Evolutionary conservation across 2,888 invertebrate species (phyloP).

Genomic region (Lomographa bimaculata): DNA sequence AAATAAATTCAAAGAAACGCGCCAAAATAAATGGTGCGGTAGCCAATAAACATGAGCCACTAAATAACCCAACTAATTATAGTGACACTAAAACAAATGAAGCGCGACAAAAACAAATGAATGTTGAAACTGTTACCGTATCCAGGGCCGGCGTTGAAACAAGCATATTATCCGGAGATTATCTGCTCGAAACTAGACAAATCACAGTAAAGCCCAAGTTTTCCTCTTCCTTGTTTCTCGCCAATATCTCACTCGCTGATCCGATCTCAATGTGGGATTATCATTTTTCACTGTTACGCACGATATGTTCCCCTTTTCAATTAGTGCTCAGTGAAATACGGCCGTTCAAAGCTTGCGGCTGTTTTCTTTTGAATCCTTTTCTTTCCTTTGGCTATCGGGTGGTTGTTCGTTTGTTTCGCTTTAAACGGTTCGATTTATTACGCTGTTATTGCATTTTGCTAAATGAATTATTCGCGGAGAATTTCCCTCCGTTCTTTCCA

Average conservation of each 20-base stretch:
- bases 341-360: slow-evolving; percentile 31
- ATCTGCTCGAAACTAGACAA: neutral
- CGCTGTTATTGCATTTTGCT: slow-evolving; percentile 10
- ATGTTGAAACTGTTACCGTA: no score
- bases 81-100: no score
- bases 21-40: no score
- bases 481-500: no score
- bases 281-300: slow-evolving; percentile 42
- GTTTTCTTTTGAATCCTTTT: slow-evolving; percentile 16
- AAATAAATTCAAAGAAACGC: no score
- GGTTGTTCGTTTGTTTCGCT: slow-evolving; percentile 15
- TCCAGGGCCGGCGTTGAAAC: no score
- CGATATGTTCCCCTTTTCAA: slow-evolving; percentile 39
- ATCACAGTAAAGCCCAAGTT: slow-evolving; percentile 1
- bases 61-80: no score
- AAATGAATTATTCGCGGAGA: slow-evolving; percentile 1
- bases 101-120: no score
- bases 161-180: no score
- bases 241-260: slow-evolving; percentile 23
- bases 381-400: slow-evolving; percentile 15
- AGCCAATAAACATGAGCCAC: no score
- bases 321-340: slow-evolving; percentile 45
- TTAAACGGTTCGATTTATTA: slow-evolving; percentile 19
- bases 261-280: slow-evolving; percentile 33
- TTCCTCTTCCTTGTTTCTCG: slow-evolving; percentile 9